Evolutionary conservation across 1,140 invertebrate genomes (phyloP).

Genomic region (Hyposmocoma kahamanoa): DNA sequence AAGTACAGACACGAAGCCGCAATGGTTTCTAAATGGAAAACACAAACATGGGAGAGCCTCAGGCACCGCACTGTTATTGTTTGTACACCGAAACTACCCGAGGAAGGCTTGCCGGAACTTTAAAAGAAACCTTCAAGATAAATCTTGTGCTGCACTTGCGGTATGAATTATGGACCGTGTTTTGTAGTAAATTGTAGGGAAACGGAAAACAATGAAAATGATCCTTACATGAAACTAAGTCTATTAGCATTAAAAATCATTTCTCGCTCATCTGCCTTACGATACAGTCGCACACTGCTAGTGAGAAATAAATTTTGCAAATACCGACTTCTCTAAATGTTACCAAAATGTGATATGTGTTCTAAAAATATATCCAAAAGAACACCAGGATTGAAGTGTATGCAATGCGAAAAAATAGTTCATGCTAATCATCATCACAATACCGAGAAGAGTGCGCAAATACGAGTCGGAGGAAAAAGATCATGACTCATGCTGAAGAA

Average conservation of each 20-base stretch:
- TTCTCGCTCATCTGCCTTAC: too few relatives aligned
- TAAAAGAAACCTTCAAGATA: constrained; percentile 32
- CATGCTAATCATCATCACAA: constrained; percentile 7
- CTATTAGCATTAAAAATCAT: too few relatives aligned
- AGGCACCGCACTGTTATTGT: constrained; percentile 59
- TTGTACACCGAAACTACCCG: constrained; percentile 50
- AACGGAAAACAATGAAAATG: too few relatives aligned
- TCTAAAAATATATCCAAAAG: constrained; percentile 10
- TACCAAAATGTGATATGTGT: constrained; percentile 5
- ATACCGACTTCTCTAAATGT: too few relatives aligned
- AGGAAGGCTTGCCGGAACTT: constrained; percentile 25
- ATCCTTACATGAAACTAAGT: too few relatives aligned
- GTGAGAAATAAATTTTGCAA: too few relatives aligned
- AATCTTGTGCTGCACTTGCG: background rate
- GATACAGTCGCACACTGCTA: too few relatives aligned
- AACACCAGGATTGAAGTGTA: constrained; percentile 9
- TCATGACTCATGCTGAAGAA: too few relatives aligned
- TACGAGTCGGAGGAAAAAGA: background rate
- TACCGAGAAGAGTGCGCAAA: background rate
- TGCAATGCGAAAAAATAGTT: constrained; percentile 5
- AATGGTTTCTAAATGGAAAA: constrained; percentile 50
- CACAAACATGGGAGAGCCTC: constrained; percentile 49
- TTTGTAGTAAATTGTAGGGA: too few relatives aligned
- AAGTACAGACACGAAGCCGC: constrained; percentile 29
- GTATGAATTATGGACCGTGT: background rate